Base-by-base conservation (phyloP, 2,888 invertebrate genomes). In the Leistus spinibarbis region DNA sequence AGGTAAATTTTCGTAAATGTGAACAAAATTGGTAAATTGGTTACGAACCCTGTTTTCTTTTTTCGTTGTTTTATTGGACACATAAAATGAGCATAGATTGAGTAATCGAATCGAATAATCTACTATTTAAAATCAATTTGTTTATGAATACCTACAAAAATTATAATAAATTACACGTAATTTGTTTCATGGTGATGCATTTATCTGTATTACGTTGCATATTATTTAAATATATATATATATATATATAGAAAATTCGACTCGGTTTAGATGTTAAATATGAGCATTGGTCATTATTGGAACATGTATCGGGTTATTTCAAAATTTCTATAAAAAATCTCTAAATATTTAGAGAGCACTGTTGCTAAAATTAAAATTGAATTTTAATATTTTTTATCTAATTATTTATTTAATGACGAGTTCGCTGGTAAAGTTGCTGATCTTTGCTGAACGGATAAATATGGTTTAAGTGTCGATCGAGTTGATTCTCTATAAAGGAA, bases 351-450 rank as follows among this genome's bases (percentile, higher is more conserved):
- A 69, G 69, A 69, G 69, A 69, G 69, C 69, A 68, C 23, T 69
- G 69, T 57, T 57, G 66, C 54, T 66, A 64, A n/a, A 17, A 66
- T 53, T 54, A 66, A 40, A 40, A 7, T 40, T 7, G 40, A 13
- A 10, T 40, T 40, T 4, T 2, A 5, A 40, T 10, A 40, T 4
- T 40, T 57, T 10, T 57, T 19, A 57, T 19, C 13, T n/a, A n/a
- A n/a, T 82, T 86, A 86, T 77, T 90, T 89, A 87, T 89, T 90
- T 85, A 94, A 88, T 80, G 94, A 93, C 81, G 93, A 92, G 88
- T 94, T 94, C 83, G 94, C 93, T 83, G 95, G 95, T 85, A 95
- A 89, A 81, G 95, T 95, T 79, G 95, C 94, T 83, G 95, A 95
- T 87, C 95, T 91, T 88, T 94, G 95, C 85, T 91, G 90, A 80